Conservation (phyloP, 1,140 invertebrate genomes). For the Leptoteleia sp. region DNA sequence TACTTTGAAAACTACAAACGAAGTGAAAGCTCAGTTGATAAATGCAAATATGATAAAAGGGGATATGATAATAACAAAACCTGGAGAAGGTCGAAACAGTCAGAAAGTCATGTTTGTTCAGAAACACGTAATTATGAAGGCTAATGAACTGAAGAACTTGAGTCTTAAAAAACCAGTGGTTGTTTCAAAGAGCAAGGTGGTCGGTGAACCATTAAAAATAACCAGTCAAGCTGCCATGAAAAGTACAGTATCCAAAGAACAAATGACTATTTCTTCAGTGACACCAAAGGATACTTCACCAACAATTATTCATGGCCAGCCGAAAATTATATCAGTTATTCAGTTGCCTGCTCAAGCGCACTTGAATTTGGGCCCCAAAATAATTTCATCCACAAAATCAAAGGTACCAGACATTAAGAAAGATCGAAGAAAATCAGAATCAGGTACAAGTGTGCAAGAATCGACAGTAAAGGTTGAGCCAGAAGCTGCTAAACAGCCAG, state of each 20-base stretch:
- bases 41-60: slow-evolving; percentile 79
- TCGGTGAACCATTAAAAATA: no score
- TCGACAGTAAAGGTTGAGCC: slow-evolving; percentile 52
- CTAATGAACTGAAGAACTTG: slow-evolving; percentile 71
- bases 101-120: slow-evolving; percentile 75
- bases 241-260: slow-evolving; percentile 68
- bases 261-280: slow-evolving; percentile 60
- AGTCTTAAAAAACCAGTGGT: slow-evolving; percentile 70
- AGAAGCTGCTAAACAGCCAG: slow-evolving; percentile 63
- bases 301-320: slow-evolving; percentile 27
- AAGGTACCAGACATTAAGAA: slow-evolving; percentile 74
- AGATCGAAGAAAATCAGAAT: slow-evolving; percentile 75
- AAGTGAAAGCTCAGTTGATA: slow-evolving; percentile 78
- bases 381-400: slow-evolving; percentile 55
- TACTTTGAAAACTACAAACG: slow-evolving; percentile 76
- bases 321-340: slow-evolving; percentile 49
- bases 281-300: slow-evolving; percentile 52
- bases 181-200: slow-evolving; percentile 71
- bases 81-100: slow-evolving; percentile 73
- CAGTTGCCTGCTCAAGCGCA: slow-evolving; percentile 50
- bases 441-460: slow-evolving; percentile 28
- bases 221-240: slow-evolving; percentile 69
- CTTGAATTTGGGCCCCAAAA: slow-evolving; percentile 26
- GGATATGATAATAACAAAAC: slow-evolving; percentile 78
- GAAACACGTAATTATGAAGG: slow-evolving; percentile 75